Percentiles rank a stretch among this genome's conserved stretches.
Conservation (phyloP, 2,113 vertebrate genomes). For the Callorhinus ursinus region DNA sequence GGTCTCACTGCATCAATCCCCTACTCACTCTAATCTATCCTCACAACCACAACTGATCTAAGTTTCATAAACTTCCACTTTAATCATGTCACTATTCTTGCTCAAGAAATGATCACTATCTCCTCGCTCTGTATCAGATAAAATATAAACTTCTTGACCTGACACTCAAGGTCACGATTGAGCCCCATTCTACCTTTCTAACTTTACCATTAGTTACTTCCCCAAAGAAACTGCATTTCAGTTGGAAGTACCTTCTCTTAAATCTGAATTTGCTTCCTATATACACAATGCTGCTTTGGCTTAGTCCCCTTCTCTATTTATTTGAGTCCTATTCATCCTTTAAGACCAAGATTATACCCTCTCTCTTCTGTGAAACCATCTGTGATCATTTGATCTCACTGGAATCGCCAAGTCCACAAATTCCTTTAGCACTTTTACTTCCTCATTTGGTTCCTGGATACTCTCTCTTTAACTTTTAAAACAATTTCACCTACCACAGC, state of each 20-base stretch:
- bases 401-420: not conserved
- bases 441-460: not conserved
- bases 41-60: not conserved
- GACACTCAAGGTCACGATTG: not conserved
- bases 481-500: not conserved
- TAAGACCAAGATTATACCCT: not conserved
- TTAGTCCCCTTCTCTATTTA: not conserved
- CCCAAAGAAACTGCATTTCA: conserved; percentile 13
- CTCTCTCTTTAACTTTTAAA: not conserved
- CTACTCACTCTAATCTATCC: not conserved
- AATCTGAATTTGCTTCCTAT: not conserved
- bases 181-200: not conserved
- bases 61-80: conserved; percentile 1
- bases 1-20: not conserved
- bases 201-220: not conserved
- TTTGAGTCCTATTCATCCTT: not conserved
- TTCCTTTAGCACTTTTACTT: not conserved
- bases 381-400: not conserved
- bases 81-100: not conserved
- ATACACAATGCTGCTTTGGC: not conserved
- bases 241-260: not conserved
- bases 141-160: not conserved
- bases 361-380: not conserved
- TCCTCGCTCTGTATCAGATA: not conserved
- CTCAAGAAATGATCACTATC: not conserved